Percentiles rank a stretch among this genome's conserved stretches.
Conservation (phyloP, 2,888 invertebrate species). For the Xestia c-nigrum region DNA sequence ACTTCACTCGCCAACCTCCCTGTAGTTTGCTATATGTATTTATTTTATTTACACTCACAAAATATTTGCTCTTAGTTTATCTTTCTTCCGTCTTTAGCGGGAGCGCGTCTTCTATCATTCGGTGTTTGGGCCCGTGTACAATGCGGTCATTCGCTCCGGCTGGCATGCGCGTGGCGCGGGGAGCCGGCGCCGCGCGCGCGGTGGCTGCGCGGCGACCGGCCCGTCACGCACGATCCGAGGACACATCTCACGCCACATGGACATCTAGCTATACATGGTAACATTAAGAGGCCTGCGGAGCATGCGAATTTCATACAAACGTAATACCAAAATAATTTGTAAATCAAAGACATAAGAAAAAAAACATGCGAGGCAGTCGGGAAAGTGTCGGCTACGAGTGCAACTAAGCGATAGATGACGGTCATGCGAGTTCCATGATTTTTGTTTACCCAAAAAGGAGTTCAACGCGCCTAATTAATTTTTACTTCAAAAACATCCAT, state of each 20-base stretch:
- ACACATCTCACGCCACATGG: slow-evolving; percentile 93
- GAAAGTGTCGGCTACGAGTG: no score
- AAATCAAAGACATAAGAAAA: no score
- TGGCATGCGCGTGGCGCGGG: slow-evolving; percentile 94
- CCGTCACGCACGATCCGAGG: slow-evolving; percentile 93
- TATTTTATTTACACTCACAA: no score
- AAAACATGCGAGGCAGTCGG: no score
- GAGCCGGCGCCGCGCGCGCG: slow-evolving; percentile 94
- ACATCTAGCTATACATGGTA: slow-evolving; percentile 93
- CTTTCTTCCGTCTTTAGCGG: slow-evolving; percentile 87
- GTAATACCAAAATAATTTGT: no score
- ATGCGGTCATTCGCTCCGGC: slow-evolving; percentile 92
- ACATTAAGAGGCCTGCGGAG: no score
- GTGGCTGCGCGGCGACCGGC: slow-evolving; percentile 93
- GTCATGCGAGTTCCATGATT: no score
- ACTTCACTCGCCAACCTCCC: not conserved
- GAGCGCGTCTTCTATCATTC: slow-evolving; percentile 96
- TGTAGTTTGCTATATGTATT: not conserved
- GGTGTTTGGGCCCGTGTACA: slow-evolving; percentile 93
- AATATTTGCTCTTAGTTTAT: not conserved
- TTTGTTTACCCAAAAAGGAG: no score
- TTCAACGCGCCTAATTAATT: no score
- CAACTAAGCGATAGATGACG: no score
- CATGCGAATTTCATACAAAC: no score
- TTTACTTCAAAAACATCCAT: not conserved